These are phyloP conservation scores for Philypnodon macrostomus DNA, from an alignment of 2,797 vertebrate genomes.

Conservation along the genomic window DNA sequence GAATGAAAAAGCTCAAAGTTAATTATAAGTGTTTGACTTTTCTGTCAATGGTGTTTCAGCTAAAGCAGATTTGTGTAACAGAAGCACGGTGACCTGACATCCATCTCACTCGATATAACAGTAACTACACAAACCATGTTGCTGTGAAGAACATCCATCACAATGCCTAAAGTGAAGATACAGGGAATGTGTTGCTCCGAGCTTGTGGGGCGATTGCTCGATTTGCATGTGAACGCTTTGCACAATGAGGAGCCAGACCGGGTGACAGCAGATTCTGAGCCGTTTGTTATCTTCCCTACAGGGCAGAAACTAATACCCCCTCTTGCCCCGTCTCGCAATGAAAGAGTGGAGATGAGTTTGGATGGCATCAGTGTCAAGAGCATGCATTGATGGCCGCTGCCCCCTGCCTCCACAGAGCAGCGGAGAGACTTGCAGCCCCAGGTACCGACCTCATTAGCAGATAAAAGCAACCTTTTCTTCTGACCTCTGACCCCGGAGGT, in stretches of 20 bases:
- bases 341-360: conserved; percentile 62
- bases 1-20: conserved; percentile 30
- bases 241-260: conserved; percentile 70
- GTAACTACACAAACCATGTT: conserved; percentile 42
- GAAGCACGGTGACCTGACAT: conserved; percentile 40
- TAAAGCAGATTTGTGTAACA: conserved; percentile 23
- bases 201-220: conserved; percentile 41
- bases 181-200: conserved; percentile 17
- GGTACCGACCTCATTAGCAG: conserved; percentile 81
- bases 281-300: conserved; percentile 63
- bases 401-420: conserved; percentile 38
- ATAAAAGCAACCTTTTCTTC: conserved; percentile 81
- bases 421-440: conserved; percentile 69
- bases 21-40: conserved; percentile 41
- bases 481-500: conserved; percentile 72
- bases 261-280: conserved; percentile 55
- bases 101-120: conserved; percentile 41
- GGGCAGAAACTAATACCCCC: conserved; percentile 35
- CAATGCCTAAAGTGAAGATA: conserved; percentile 17
- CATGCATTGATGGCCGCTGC: conserved; percentile 52
- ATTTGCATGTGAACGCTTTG: conserved; percentile 72
- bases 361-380: conserved; percentile 72
- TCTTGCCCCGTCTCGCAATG: conserved; percentile 2
- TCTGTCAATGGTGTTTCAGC: conserved; percentile 35
- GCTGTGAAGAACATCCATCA: conserved; percentile 50